A percentile compares a stretch with the other conserved stretches of the same genome.
These are phyloP conservation scores for Vidua chalybeata DNA, from an alignment of 2,113 vertebrate species.

Conservation along the genomic window DNA sequence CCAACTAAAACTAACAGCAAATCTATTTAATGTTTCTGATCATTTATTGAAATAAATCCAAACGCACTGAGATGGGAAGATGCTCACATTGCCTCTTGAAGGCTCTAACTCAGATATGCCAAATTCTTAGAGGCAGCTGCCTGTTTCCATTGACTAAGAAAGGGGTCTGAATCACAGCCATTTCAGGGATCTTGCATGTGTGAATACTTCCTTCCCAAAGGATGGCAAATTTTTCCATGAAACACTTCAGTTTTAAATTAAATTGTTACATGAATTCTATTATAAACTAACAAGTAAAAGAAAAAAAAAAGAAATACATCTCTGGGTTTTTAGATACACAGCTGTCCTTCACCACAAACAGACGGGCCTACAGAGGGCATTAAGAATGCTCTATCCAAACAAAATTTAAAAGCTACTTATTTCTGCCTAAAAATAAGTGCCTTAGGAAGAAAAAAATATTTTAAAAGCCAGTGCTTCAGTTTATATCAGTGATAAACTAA, in stretches of 20 bases:
- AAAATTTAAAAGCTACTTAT: not conserved
- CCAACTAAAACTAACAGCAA: not conserved
- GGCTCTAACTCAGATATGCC: not conserved
- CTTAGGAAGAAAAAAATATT: not conserved
- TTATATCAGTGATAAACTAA: not conserved
- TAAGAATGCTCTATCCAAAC: not conserved
- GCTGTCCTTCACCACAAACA: not conserved
- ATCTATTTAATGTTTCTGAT: not conserved
- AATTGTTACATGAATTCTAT: not conserved
- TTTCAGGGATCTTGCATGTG: not conserved
- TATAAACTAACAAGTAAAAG: not conserved
- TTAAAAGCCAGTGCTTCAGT: not conserved
- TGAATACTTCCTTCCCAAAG: not conserved
- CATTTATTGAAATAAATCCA: not conserved
- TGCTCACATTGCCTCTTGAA: not conserved
- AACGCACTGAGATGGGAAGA: not conserved
- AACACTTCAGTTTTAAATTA: not conserved
- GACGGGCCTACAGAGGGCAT: not conserved
- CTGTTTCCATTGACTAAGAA: not conserved
- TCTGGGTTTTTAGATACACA: not conserved
- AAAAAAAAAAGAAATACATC: not conserved
- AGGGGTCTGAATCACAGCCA: not conserved
- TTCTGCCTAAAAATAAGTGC: not conserved
- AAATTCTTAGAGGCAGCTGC: not conserved
- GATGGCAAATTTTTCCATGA: not conserved